A percentile compares a stretch with the other conserved stretches of the same genome.
Conservation (phyloP, 2,888 invertebrate genomes). For the Silvanus unidentatus region DNA sequence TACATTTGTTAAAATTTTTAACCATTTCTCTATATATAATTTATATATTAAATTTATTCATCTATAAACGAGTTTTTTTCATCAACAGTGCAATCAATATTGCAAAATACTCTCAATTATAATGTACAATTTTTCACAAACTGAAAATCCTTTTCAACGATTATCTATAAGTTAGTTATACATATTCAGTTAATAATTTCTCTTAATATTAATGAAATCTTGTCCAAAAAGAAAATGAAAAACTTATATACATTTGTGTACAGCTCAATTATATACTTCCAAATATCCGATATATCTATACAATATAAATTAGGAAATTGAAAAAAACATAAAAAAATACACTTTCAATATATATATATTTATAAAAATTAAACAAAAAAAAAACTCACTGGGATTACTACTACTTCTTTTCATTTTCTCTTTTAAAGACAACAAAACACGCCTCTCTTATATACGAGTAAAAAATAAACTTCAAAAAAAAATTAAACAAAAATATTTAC, state of each 20-base stretch:
- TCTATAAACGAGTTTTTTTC: constrained; percentile 18
- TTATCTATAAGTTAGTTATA: constrained; percentile 17
- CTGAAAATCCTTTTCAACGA: constrained; percentile 19
- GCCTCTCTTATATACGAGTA: background rate
- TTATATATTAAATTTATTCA: constrained; percentile 9
- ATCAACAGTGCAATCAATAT: constrained; percentile 18
- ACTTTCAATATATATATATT: background rate
- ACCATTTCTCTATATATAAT: constrained; percentile 9
- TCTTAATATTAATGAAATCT: too few relatives aligned
- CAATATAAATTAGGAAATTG: background rate
- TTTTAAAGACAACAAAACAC: too few relatives aligned
- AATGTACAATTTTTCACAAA: too few relatives aligned
- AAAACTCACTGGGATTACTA: too few relatives aligned
- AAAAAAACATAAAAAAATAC: background rate
- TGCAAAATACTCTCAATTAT: constrained; percentile 8
- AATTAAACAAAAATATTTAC: constrained; percentile 24
- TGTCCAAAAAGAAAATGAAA: too few relatives aligned
- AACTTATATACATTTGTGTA: too few relatives aligned
- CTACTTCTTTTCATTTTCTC: too few relatives aligned
- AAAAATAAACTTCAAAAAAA: constrained; percentile 26
- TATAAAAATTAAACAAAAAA: too few relatives aligned
- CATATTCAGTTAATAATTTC: too few relatives aligned
- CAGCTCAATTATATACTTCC: too few relatives aligned
- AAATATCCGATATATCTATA: too few relatives aligned
- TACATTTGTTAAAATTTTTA: constrained; percentile 9